phyloP scores from a whole-genome alignment of 2,888 invertebrate genomes.

The Globia sparganii region DNA sequence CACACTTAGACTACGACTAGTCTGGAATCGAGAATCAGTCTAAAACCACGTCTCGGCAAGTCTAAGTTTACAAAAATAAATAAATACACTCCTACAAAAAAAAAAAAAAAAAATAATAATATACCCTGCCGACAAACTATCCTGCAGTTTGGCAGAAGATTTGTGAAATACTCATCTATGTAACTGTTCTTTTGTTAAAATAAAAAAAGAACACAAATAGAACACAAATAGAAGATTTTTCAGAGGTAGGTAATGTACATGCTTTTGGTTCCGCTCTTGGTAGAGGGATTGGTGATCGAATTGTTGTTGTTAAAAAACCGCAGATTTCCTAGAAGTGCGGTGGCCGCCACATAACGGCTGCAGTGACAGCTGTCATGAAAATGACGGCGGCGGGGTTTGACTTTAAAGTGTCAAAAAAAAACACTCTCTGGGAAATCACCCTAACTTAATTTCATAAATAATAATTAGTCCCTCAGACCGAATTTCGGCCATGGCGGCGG shows the following conservation, averaged over 20 bases:
- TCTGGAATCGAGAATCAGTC: slow-evolving; percentile 20
- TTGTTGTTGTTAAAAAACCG: neutral
- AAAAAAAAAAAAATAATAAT: no score
- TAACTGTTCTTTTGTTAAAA: no score
- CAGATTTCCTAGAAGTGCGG: no score
- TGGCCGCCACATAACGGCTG: neutral
- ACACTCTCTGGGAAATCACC: neutral
- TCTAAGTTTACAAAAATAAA: slow-evolving; percentile 1
- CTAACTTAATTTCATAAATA: no score
- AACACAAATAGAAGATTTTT: no score
- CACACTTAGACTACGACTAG: slow-evolving; percentile 29
- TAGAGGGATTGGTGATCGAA: neutral
- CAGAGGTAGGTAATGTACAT: neutral
- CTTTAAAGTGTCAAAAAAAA: neutral
- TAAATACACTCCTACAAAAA: slow-evolving; percentile 3
- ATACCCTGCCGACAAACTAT: no score
- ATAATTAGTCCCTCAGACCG: no score
- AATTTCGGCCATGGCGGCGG: no score
- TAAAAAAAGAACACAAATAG: no score
- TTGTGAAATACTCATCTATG: no score
- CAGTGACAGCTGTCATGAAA: neutral
- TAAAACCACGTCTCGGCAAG: slow-evolving; percentile 18
- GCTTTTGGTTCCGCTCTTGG: neutral
- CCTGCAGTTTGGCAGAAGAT: no score
- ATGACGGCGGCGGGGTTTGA: neutral